These are phyloP conservation scores for Albula goreensis DNA, from an alignment of 2,113 vertebrate genomes.

Conservation along the genomic window DNA sequence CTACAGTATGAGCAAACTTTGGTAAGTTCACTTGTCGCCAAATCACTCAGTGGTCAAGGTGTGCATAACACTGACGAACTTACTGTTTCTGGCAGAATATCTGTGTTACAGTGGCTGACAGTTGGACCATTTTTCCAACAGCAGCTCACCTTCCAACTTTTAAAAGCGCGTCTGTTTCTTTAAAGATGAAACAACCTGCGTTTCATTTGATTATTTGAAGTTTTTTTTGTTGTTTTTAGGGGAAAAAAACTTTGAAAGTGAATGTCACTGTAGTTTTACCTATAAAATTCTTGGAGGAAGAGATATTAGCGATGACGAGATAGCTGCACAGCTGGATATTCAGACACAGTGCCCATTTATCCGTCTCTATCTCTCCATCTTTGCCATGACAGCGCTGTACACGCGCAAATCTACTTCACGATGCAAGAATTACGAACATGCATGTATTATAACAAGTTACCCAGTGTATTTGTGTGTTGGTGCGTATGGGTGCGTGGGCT, in stretches of 20 bases:
- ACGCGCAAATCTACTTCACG: background rate
- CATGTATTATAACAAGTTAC: background rate
- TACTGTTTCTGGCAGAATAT: background rate
- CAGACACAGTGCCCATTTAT: background rate
- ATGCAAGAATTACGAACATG: background rate
- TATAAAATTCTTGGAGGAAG: background rate
- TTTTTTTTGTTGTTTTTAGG: background rate
- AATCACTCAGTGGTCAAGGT: background rate
- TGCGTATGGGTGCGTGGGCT: background rate
- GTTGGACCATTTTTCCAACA: background rate
- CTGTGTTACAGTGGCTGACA: background rate
- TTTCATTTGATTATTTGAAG: background rate
- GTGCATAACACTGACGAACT: background rate
- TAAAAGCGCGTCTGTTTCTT: background rate
- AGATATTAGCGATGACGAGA: background rate
- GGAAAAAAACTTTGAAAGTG: background rate
- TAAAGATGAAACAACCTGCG: background rate
- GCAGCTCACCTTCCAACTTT: background rate
- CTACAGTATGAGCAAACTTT: constrained; percentile 94
- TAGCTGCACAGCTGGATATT: background rate
- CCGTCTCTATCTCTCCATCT: background rate
- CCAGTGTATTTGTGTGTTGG: background rate
- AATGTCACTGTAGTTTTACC: background rate
- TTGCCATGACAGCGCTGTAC: background rate
- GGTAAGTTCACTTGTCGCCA: constrained; percentile 74